Percentiles rank a stretch among this genome's conserved stretches.
These are phyloP conservation scores for Talpa occidentalis DNA, from an alignment of 2,113 vertebrate species.

Conservation along the genomic window DNA sequence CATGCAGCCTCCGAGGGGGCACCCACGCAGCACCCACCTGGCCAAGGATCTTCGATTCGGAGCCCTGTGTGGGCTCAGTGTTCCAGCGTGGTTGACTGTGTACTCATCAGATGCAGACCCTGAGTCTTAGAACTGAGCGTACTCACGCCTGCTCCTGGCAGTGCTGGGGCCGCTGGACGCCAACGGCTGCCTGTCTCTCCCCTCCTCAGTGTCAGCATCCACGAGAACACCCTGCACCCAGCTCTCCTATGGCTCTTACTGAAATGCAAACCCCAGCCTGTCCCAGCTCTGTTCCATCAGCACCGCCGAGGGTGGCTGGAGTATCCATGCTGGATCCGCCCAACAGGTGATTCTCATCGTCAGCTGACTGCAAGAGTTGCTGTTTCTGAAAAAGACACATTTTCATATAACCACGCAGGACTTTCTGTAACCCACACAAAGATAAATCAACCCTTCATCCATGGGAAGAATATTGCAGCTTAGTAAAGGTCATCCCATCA, in stretches of 20 bases:
- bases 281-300: not conserved
- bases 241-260: too few species aligned
- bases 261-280: not conserved
- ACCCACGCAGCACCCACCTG: not conserved
- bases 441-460: not conserved
- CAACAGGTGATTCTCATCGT: not conserved
- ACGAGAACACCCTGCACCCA: not conserved
- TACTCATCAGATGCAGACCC: not conserved
- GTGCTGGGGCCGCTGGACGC: not conserved
- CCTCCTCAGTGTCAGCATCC: not conserved
- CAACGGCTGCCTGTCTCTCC: not conserved
- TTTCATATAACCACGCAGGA: not conserved
- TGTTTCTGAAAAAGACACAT: not conserved
- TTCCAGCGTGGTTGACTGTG: accelerated
- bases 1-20: accelerated
- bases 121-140: not conserved
- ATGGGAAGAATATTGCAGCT: not conserved
- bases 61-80: not conserved
- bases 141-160: not conserved
- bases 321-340: not conserved
- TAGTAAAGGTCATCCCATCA: not conserved
- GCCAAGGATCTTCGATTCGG: not conserved
- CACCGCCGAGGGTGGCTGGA: not conserved
- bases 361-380: not conserved
- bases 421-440: not conserved